Conservation (phyloP, 2,113 vertebrate genomes). For the Mirounga angustirostris region DNA sequence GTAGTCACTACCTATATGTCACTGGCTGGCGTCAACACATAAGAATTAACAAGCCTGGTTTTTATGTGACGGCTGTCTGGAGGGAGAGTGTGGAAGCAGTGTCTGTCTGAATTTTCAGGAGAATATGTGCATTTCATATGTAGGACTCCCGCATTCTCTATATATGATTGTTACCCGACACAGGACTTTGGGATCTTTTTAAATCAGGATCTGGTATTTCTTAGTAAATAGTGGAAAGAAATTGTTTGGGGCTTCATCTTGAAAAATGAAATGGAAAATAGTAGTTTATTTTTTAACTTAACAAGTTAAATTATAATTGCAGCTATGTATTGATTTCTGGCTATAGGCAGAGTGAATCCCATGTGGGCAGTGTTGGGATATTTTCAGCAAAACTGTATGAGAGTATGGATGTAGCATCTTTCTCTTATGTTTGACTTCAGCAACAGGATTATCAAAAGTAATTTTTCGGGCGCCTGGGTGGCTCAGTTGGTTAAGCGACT, state of each 20-base stretch:
- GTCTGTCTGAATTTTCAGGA: background rate
- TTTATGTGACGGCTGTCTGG: background rate
- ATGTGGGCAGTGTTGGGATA: background rate
- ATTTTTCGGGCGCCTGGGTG: background rate
- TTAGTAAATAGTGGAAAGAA: background rate
- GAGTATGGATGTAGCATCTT: background rate
- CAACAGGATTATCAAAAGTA: background rate
- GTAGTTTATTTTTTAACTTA: slow-evolving; percentile 42
- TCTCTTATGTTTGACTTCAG: background rate
- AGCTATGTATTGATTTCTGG: background rate
- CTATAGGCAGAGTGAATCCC: background rate
- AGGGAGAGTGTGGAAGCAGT: background rate
- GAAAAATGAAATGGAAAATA: slow-evolving; percentile 37
- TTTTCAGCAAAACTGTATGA: background rate
- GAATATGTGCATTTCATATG: background rate
- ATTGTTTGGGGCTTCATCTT: background rate
- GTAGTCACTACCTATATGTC: background rate
- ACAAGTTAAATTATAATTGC: background rate
- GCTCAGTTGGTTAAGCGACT: too few relatives aligned
- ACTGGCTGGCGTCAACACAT: background rate
- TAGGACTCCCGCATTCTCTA: background rate
- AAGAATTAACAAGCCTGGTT: background rate
- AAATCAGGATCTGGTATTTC: slow-evolving; percentile 16
- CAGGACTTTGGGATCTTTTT: background rate
- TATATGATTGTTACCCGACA: background rate